Conservation (phyloP, 2,113 vertebrate species). For the Alethe castanea region DNA sequence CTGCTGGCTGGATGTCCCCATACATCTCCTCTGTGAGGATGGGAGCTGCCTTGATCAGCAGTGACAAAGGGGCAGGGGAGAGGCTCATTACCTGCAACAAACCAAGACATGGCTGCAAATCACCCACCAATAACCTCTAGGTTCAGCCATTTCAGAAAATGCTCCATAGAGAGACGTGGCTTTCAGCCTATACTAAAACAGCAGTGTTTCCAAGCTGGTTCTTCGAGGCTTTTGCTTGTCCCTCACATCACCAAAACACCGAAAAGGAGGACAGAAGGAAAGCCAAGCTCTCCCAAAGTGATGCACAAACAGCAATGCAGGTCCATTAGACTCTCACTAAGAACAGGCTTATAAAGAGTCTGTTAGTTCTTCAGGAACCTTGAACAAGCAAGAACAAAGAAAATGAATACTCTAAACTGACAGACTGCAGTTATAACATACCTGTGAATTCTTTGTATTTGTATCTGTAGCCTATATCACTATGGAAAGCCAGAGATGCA, state of each 20-base stretch:
- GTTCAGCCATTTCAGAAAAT: not conserved
- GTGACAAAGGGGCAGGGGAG: slow-evolving; percentile 91
- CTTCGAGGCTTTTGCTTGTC: not conserved
- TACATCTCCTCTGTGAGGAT: slow-evolving; percentile 98
- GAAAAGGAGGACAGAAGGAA: not conserved
- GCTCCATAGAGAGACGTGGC: accelerated
- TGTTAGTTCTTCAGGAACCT: not conserved
- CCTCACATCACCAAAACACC: not conserved
- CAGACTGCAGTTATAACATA: not conserved
- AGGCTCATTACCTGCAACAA: slow-evolving; percentile 91
- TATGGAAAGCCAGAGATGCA: not conserved
- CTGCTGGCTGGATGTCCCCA: slow-evolving; percentile 93
- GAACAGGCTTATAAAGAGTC: not conserved
- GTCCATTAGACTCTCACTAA: not conserved
- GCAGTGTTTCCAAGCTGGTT: not conserved
- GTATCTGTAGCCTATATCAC: not conserved
- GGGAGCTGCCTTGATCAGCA: slow-evolving; percentile 95
- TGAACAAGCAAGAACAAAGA: not conserved
- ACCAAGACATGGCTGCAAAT: not conserved
- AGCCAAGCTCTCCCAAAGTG: not conserved
- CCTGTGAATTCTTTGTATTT: not conserved
- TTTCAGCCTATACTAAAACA: not conserved
- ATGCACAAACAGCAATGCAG: not conserved
- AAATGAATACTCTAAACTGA: not conserved
- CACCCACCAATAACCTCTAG: not conserved